A percentile compares a stretch with the other conserved stretches of the same genome.
Conservation (phyloP, 2,888 invertebrate species). For the Scaptomyza cyrtandrae region DNA sequence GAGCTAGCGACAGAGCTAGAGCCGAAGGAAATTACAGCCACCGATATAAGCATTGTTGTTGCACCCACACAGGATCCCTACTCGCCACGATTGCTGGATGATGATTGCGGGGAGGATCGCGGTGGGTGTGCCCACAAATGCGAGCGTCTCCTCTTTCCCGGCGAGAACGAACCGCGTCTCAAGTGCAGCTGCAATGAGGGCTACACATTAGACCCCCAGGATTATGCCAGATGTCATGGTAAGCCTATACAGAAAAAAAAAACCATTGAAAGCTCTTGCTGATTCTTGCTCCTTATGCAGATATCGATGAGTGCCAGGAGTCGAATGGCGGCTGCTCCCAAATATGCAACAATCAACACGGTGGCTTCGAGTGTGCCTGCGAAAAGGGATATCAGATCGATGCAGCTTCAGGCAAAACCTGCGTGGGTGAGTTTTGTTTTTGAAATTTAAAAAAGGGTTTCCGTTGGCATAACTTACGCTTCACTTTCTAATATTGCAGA, state of each 20-base stretch:
- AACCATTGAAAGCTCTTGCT: neutral
- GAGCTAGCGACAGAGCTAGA: neutral
- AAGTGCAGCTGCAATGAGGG: slow-evolving; percentile 83
- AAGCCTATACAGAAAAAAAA: slow-evolving; percentile 23
- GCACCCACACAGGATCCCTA: slow-evolving; percentile 77
- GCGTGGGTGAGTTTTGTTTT: slow-evolving; percentile 84
- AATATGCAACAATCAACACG: slow-evolving; percentile 86
- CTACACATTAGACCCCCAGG: slow-evolving; percentile 85
- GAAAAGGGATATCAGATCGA: slow-evolving; percentile 85
- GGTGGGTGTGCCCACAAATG: slow-evolving; percentile 86
- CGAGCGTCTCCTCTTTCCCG: slow-evolving; percentile 81
- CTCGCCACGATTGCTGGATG: slow-evolving; percentile 76
- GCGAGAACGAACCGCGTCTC: slow-evolving; percentile 82
- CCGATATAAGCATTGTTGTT: slow-evolving; percentile 65
- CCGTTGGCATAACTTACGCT: neutral
- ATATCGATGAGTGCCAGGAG: slow-evolving; percentile 86
- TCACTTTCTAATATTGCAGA: slow-evolving; percentile 83
- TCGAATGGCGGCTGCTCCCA: slow-evolving; percentile 86
- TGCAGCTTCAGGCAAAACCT: slow-evolving; percentile 84
- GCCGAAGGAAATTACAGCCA: slow-evolving; percentile 21
- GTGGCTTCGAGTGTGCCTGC: slow-evolving; percentile 87
- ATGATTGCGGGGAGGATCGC: slow-evolving; percentile 83
- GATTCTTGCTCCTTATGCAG: slow-evolving; percentile 76
- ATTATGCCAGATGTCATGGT: slow-evolving; percentile 83
- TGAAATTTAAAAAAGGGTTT: too few species aligned